A percentile compares a stretch with the other conserved stretches of the same genome.
Evolutionary conservation across 23 tunicate species (phyloP).

Genomic region (Diplosoma virens): DNA sequence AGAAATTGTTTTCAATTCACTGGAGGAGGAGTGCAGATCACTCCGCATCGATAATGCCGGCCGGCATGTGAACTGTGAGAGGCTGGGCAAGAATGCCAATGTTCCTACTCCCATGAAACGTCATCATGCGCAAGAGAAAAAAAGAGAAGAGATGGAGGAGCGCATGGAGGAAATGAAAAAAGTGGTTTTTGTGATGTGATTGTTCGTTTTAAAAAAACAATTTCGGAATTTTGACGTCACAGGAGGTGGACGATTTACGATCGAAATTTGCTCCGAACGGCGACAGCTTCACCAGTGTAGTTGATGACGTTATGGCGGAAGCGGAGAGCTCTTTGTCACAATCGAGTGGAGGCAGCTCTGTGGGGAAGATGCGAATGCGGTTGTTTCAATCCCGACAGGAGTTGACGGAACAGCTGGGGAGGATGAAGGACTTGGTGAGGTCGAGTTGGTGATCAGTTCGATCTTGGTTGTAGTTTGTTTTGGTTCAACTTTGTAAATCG

Average conservation of each 20-base stretch:
- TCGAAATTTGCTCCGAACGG: neutral
- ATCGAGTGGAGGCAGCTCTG: neutral
- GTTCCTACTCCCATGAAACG: conserved; percentile 33
- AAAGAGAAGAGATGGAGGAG: too few species aligned
- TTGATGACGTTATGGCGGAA: conserved; percentile 2
- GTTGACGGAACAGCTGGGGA: conserved; percentile 65
- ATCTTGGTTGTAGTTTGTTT: too few species aligned
- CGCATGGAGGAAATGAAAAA: too few species aligned
- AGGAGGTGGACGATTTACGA: conserved; percentile 17
- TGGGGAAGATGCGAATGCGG: neutral
- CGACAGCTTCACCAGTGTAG: neutral
- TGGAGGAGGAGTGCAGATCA: conserved; percentile 25
- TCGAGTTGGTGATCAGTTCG: too few species aligned
- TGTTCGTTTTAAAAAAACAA: too few species aligned
- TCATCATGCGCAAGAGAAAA: neutral
- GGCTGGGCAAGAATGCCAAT: conserved; percentile 6
- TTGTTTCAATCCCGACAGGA: conserved; percentile 26
- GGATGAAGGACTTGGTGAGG: conserved; percentile 83
- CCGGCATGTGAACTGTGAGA: conserved; percentile 38
- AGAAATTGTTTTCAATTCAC: too few species aligned
- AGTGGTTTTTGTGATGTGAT: too few species aligned
- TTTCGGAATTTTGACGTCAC: neutral
- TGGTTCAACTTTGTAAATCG: too few species aligned
- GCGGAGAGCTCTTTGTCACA: neutral
- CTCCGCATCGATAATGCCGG: conserved; percentile 44